Evolutionary conservation across 2,888 invertebrate genomes (phyloP).

Genomic region (Pecten maximus): DNA sequence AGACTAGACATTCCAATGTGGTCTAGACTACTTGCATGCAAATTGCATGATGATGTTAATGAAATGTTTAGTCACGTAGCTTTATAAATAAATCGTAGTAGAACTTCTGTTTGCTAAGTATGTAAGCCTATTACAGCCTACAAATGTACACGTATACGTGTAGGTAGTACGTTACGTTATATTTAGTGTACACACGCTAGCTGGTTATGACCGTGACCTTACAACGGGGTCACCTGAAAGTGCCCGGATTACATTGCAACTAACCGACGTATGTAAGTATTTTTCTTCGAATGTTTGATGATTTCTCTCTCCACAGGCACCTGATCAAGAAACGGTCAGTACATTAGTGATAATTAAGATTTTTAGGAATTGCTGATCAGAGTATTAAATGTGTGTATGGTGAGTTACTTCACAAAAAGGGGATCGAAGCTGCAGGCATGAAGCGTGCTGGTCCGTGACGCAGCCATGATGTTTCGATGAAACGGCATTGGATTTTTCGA

Average conservation of each 20-base stretch:
- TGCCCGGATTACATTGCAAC: constrained; percentile 14
- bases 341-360: background rate
- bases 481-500: background rate
- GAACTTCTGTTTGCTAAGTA: no score
- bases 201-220: background rate
- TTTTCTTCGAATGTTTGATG: background rate
- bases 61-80: no score
- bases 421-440: background rate
- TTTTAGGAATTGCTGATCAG: background rate
- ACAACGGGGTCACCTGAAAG: background rate
- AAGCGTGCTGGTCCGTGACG: background rate
- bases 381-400: background rate
- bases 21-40: no score
- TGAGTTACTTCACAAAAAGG: background rate
- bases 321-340: background rate
- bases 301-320: background rate
- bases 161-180: no score
- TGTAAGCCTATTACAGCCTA: no score
- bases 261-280: background rate
- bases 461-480: background rate
- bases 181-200: background rate
- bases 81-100: no score
- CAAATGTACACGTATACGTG: no score
- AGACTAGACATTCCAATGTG: no score
- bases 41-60: no score